Evolutionary conservation across 2,113 vertebrate species (phyloP).

Genomic region (Gorsachius goisagi): DNA sequence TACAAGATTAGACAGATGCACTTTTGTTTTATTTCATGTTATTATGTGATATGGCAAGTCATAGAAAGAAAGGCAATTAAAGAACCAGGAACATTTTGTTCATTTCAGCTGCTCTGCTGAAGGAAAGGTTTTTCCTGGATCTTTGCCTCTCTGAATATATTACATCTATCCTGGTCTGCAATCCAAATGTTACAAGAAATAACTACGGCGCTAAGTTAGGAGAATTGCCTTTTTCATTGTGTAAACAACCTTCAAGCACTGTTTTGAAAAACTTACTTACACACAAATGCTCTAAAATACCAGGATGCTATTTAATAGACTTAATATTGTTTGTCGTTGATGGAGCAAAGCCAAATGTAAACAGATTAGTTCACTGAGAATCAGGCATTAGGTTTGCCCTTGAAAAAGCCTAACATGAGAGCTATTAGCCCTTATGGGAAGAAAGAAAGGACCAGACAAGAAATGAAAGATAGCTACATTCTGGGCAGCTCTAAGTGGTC

Average conservation of each 20-base stretch:
- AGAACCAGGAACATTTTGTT: conserved; percentile 54
- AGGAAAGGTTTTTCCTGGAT: conserved; percentile 29
- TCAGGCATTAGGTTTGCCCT: not conserved
- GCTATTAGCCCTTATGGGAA: not conserved
- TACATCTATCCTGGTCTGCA: not conserved
- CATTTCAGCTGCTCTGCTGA: not conserved
- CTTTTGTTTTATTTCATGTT: conserved; percentile 6
- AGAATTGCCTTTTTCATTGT: not conserved
- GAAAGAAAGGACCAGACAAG: not conserved
- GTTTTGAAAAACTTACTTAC: not conserved
- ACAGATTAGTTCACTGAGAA: conserved; percentile 5
- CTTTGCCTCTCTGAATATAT: conserved; percentile 9
- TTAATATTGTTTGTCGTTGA: not conserved
- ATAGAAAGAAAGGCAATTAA: conserved; percentile 36
- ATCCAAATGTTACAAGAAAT: conserved; percentile 10
- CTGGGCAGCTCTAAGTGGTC: not conserved
- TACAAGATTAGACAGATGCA: conserved; percentile 17
- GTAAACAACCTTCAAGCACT: not conserved
- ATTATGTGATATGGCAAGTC: not conserved
- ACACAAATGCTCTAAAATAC: not conserved
- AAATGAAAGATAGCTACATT: not conserved
- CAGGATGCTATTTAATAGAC: not conserved
- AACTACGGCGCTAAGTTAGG: not conserved
- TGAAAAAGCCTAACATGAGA: not conserved
- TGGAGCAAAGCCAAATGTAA: not conserved